These are phyloP conservation scores for Drosophila nigricruria DNA, from an alignment of 2,888 invertebrate species.

Conservation along the genomic window DNA sequence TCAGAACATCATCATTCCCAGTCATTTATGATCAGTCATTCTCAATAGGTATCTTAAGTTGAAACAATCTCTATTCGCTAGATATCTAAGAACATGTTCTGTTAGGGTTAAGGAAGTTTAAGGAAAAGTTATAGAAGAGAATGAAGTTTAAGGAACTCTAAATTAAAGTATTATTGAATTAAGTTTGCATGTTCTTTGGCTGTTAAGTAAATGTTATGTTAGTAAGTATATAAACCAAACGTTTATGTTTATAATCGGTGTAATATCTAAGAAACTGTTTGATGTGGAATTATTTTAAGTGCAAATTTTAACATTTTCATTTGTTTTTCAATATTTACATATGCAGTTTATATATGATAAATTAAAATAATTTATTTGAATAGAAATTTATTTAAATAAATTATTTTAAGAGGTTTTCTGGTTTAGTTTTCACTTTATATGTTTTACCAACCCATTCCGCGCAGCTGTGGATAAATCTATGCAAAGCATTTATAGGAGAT, in stretches of 20 bases:
- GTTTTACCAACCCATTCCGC: background rate
- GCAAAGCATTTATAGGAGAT: background rate
- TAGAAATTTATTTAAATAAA: background rate
- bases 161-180: background rate
- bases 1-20: slow-evolving; percentile 25
- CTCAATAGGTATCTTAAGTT: slow-evolving; percentile 5
- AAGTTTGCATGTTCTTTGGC: background rate
- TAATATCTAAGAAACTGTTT: slow-evolving; percentile 3
- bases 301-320: background rate
- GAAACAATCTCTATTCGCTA: background rate
- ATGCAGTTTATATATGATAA: background rate
- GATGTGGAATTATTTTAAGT: background rate
- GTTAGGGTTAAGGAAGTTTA: background rate
- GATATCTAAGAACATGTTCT: background rate
- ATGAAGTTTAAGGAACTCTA: background rate
- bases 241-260: background rate
- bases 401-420: background rate
- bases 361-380: background rate
- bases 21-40: slow-evolving; percentile 23
- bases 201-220: background rate
- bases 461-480: background rate
- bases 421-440: background rate
- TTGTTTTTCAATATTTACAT: background rate
- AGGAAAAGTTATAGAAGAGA: background rate
- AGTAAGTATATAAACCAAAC: background rate